Evolutionary conservation across 2,113 vertebrate species (phyloP), one percentile per base, ranked within the genome.

Genomic region (Rhadina sibilatrix): DNA sequence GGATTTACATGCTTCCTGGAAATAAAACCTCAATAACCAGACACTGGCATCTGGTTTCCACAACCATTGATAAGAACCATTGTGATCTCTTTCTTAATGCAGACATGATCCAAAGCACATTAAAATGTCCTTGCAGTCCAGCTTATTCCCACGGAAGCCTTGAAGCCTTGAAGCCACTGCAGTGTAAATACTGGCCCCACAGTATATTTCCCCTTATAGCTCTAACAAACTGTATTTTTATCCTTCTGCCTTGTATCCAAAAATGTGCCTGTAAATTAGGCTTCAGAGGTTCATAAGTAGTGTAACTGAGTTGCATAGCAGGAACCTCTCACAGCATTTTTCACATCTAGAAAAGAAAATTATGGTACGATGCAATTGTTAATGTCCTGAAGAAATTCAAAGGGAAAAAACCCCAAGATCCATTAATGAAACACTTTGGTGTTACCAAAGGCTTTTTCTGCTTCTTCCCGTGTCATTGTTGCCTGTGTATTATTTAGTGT

Each of bases 1-100:
- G 86, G 89, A 92, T 93, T 90, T 91, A 72, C 71, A 64, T 52
- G 59, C 70, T 92, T 82, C 77, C 89, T 96, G 79, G 79, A 96
- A 95, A 89, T 92, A 94, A 96, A 96, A 83, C 64, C 72, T 71
- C 60, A 81, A 56, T 92, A 93, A 90, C 63, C 37, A 75, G 52
- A 60, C 25, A 56, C 35, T 38, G 44, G 24, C 23, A 71, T 89
- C 80, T 93, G 80, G 27, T 86, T 83, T 92, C 66, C 38, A 49
- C 80, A 89, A 12, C 44, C 61, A 30, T 57, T 85, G 66, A 37
- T 69, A 82, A 88, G 82, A 87, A 38, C 65, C 24, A 6, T 6
- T 70, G 46, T 52, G 72, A 74, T 66, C 52, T 74, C 68, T 70
- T 87, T 86, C n/a, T 71, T 64, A 74, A 49, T 56, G 19, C 8